phyloP scores from a whole-genome alignment of 2,113 vertebrate species.

The Chaenogobius annularis region DNA sequence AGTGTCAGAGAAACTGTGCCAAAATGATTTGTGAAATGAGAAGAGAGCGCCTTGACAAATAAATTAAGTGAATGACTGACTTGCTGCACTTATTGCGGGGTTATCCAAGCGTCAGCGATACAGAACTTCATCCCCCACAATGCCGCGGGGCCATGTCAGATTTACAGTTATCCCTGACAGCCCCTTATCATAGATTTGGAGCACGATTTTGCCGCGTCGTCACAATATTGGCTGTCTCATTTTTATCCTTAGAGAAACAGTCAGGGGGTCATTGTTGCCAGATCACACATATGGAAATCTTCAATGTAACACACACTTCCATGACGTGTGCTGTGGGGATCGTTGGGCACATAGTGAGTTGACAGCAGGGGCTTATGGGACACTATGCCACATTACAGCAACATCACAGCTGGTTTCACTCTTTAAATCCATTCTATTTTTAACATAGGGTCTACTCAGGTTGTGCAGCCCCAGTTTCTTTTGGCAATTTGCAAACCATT shows the following conservation, averaged over 20 bases:
- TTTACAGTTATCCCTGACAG: conserved; percentile 67
- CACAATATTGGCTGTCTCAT: conserved; percentile 57
- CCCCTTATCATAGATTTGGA: conserved; percentile 70
- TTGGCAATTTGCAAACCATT: neutral
- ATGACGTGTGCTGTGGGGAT: conserved; percentile 45
- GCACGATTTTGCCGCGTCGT: conserved; percentile 69
- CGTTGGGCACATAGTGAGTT: conserved; percentile 43
- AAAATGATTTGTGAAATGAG: conserved; percentile 57
- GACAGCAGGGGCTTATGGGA: conserved; percentile 51
- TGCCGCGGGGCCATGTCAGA: conserved; percentile 68
- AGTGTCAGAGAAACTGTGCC: conserved; percentile 52
- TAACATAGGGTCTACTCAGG: conserved; percentile 1
- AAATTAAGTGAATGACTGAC: conserved; percentile 55
- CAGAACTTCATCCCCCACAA: conserved; percentile 66
- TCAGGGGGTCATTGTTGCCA: conserved; percentile 47
- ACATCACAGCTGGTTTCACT: conserved; percentile 27
- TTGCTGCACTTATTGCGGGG: conserved; percentile 47
- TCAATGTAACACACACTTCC: conserved; percentile 15
- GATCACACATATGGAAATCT: conserved; percentile 42
- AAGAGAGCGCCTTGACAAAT: conserved; percentile 55
- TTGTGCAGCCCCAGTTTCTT: neutral
- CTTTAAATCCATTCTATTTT: conserved; percentile 11
- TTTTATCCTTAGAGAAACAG: conserved; percentile 57
- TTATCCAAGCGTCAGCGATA: conserved; percentile 50
- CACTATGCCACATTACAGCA: conserved; percentile 35